These are phyloP conservation scores for Gasterosteus aculeatus DNA, from an alignment of 2,113 vertebrate species.

Conservation along the genomic window DNA sequence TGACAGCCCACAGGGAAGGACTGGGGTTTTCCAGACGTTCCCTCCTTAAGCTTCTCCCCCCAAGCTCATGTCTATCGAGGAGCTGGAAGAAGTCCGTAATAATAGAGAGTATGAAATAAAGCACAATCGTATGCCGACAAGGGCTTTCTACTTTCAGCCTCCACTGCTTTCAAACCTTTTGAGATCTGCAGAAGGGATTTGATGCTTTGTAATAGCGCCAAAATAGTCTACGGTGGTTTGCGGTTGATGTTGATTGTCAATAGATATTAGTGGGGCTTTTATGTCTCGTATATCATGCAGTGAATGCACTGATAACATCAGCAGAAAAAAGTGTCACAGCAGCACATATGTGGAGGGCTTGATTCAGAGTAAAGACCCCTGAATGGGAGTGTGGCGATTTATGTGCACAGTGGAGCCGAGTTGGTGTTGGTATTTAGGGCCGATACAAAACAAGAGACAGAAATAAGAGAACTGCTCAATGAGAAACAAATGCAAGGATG, in stretches of 20 bases:
- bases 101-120: constrained; percentile 12
- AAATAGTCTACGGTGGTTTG: not conserved
- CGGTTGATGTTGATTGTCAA: constrained; percentile 8
- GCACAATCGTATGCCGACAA: not conserved
- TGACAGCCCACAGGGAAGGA: constrained; percentile 59
- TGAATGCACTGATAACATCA: constrained; percentile 12
- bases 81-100: constrained; percentile 35
- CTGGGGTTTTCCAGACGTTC: constrained; percentile 67
- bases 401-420: not conserved
- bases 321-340: constrained; percentile 6
- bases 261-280: constrained; percentile 15
- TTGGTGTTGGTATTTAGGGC: not conserved
- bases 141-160: not conserved
- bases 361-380: constrained; percentile 21
- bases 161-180: not conserved
- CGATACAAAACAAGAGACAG: not conserved
- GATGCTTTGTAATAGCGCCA: not conserved
- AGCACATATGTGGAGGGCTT: constrained; percentile 1
- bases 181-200: not conserved
- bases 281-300: not conserved
- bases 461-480: not conserved
- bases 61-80: constrained; percentile 6
- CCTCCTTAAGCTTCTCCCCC: constrained; percentile 29
- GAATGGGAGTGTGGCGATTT: not conserved
- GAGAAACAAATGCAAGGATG: not conserved